Percentiles rank a stretch among this genome's conserved stretches.
phyloP scores from a whole-genome alignment of 2,797 vertebrate species.

The Acanthopagrus latus region DNA sequence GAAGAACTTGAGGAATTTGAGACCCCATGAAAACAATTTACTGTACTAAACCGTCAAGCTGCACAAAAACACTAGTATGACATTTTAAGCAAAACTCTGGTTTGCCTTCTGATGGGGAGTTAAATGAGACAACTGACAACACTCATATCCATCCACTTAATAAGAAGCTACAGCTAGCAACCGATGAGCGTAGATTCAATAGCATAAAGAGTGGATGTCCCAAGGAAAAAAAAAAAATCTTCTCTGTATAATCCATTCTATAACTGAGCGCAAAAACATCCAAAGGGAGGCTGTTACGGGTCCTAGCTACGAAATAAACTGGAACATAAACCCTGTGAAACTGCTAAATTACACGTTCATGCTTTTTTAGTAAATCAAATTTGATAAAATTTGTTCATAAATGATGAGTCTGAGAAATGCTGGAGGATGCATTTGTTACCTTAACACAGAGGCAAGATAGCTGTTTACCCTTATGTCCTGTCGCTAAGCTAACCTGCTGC shows the following conservation, averaged over 20 bases:
- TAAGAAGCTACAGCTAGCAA: neutral
- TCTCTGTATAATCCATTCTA: too few relatives aligned
- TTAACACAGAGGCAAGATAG: neutral
- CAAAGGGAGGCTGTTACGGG: neutral
- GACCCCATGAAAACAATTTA: neutral
- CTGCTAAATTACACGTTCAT: neutral
- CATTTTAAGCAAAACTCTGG: neutral
- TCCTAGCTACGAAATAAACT: neutral
- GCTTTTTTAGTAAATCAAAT: neutral
- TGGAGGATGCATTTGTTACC: neutral
- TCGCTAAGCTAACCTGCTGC: neutral
- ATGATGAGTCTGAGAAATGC: neutral
- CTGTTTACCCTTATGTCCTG: neutral
- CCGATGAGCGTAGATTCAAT: neutral
- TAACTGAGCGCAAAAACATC: too few relatives aligned
- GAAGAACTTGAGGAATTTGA: constrained; percentile 2
- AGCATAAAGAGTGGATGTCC: too few relatives aligned
- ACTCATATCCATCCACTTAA: too few relatives aligned
- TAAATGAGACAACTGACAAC: too few relatives aligned
- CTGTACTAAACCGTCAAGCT: neutral
- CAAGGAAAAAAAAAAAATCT: too few relatives aligned
- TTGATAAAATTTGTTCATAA: neutral
- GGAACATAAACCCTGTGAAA: neutral
- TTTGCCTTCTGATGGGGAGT: neutral
- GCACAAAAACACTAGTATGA: neutral